Evolutionary conservation across 2,797 vertebrate species (phyloP).

Genomic region (Oreonectes daqikongensis): DNA sequence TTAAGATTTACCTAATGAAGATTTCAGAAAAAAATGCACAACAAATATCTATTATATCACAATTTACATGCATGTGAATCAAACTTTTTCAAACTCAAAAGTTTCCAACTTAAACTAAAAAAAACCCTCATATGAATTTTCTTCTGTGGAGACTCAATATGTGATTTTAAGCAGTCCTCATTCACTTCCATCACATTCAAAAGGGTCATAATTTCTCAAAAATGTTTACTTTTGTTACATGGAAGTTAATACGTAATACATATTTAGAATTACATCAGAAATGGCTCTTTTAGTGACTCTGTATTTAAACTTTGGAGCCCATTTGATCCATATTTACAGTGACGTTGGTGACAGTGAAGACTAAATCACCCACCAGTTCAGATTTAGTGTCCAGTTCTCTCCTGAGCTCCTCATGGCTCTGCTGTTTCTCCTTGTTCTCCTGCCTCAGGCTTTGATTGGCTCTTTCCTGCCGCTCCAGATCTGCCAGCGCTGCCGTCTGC

Average conservation of each 20-base stretch:
- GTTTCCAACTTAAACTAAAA: no score
- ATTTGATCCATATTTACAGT: neutral
- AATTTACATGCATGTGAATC: no score
- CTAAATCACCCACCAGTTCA: conserved; percentile 75
- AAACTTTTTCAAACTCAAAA: neutral
- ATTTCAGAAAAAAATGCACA: no score
- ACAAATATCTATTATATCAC: neutral
- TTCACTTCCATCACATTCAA: no score
- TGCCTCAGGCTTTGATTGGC: conserved; percentile 75
- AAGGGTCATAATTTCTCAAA: neutral
- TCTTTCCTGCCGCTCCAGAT: conserved; percentile 75
- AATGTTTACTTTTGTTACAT: neutral
- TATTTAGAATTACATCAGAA: no score
- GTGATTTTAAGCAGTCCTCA: neutral
- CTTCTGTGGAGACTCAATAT: no score
- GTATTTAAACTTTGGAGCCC: no score
- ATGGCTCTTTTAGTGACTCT: no score
- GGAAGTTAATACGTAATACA: neutral
- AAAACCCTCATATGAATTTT: no score
- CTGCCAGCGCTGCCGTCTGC: conserved; percentile 70
- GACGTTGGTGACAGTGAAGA: neutral
- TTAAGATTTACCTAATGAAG: no score
- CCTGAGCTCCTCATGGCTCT: conserved; percentile 70
- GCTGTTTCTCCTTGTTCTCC: conserved; percentile 72
- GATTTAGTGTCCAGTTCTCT: conserved; percentile 80